Evolutionary conservation across 1,140 invertebrate species (phyloP).

Genomic region (Hestina assimilis): DNA sequence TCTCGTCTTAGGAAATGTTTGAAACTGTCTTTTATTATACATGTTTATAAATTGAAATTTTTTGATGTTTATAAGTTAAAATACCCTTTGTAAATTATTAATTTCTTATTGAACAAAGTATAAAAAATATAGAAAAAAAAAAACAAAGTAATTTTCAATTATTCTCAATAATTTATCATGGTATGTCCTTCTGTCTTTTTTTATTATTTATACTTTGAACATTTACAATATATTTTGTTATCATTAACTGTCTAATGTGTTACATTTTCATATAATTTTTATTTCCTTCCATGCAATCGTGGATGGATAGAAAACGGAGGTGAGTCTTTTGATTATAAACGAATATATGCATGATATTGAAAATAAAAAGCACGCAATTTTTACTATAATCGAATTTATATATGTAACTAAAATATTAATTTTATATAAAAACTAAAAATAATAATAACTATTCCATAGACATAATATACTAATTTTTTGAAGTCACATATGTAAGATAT

Average conservation of each 20-base stretch:
- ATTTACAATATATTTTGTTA: slow-evolving; percentile 5
- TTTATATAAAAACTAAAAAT: too few species aligned
- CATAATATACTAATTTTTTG: too few species aligned
- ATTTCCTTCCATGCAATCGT: slow-evolving; percentile 68
- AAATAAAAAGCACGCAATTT: slow-evolving; percentile 1
- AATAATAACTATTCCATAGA: too few species aligned
- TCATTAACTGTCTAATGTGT: slow-evolving; percentile 32
- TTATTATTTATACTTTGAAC: too few species aligned
- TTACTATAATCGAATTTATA: not conserved
- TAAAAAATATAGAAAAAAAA: not conserved
- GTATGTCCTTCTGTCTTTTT: too few species aligned
- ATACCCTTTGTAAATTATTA: not conserved
- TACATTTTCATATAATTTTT: slow-evolving; percentile 48
- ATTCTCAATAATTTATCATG: too few species aligned
- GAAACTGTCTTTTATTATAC: too few species aligned
- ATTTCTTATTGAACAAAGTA: not conserved
- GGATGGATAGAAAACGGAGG: slow-evolving; percentile 68
- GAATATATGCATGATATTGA: slow-evolving; percentile 4
- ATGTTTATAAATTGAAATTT: too few species aligned
- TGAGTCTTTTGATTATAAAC: slow-evolving; percentile 42
- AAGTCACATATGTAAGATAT: too few species aligned
- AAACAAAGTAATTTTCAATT: not conserved
- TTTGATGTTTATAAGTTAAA: not conserved
- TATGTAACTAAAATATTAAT: not conserved
- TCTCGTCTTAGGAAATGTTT: too few species aligned